Evolutionary conservation across 53 echinoderm and acorn worm species (phyloP).

Genomic region (Crossaster papposus): DNA sequence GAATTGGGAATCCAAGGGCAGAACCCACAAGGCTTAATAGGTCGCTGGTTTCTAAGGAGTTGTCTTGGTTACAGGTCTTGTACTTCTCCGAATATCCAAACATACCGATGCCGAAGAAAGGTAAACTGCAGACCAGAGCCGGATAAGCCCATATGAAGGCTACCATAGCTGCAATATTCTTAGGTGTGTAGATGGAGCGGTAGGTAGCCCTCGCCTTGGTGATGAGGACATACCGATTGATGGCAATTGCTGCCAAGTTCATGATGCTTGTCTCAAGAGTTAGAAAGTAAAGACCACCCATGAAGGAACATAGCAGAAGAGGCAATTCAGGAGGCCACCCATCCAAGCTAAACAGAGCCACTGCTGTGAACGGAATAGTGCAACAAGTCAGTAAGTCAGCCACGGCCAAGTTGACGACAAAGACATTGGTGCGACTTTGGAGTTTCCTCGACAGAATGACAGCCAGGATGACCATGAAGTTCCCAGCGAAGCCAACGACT

Average conservation of each 20-base stretch:
- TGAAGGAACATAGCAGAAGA: conserved; percentile 37
- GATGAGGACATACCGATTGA: conserved; percentile 72
- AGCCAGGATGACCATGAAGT: conserved; percentile 70
- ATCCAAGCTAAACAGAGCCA: conserved; percentile 56
- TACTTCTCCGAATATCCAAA: conserved; percentile 68
- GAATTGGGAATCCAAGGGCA: conserved; percentile 54
- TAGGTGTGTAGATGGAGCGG: conserved; percentile 61
- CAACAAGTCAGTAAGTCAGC: conserved; percentile 62
- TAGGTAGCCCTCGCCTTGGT: conserved; percentile 55
- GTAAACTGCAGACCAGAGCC: conserved; percentile 22
- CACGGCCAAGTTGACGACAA: conserved; percentile 74
- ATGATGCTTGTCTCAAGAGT: conserved; percentile 66
- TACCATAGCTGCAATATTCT: conserved; percentile 63
- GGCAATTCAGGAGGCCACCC: conserved; percentile 78
- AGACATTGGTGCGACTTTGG: conserved; percentile 71
- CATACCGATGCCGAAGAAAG: conserved; percentile 62
- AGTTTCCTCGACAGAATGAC: conserved; percentile 65
- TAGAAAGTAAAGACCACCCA: conserved; percentile 40
- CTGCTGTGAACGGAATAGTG: conserved; percentile 55
- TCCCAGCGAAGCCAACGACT: conserved; percentile 57
- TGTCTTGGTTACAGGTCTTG: conserved; percentile 71
- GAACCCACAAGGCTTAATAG: conserved; percentile 61
- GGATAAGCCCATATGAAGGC: conserved; percentile 64
- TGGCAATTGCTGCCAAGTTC: conserved; percentile 64
- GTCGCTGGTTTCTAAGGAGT: conserved; percentile 40